Percentiles rank a stretch among this genome's conserved stretches.
Evolutionary conservation across 2,888 invertebrate genomes (phyloP).

Genomic region (Drosophila colorata): DNA sequence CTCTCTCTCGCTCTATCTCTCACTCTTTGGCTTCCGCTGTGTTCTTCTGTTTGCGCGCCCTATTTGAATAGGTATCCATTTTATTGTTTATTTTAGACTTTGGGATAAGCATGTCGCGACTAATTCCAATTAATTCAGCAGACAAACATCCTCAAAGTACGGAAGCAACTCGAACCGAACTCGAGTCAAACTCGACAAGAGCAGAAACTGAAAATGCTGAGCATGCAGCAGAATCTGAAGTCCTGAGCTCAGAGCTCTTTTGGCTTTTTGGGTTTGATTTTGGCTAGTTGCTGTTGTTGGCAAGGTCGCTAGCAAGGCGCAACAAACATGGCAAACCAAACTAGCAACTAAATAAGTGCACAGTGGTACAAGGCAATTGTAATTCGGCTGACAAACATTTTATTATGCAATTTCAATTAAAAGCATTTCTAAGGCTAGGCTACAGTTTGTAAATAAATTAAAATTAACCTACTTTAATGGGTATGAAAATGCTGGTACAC

Average conservation of each 20-base stretch:
- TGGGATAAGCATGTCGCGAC: conserved; percentile 82
- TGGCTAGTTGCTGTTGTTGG: conserved; percentile 69
- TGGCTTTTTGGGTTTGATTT: conserved; percentile 62
- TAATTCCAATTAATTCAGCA: conserved; percentile 82
- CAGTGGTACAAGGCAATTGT: conserved; percentile 9
- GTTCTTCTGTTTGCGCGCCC: conserved; percentile 56
- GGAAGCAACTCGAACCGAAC: conserved; percentile 63
- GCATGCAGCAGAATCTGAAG: conserved; percentile 49
- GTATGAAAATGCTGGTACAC: too few relatives aligned
- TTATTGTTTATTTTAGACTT: conserved; percentile 81
- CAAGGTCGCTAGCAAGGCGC: conserved; percentile 68
- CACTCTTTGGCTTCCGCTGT: conserved; percentile 23
- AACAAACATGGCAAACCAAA: conserved; percentile 53
- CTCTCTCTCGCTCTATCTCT: conserved; percentile 1
- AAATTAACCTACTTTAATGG: too few relatives aligned
- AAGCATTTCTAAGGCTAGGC: too few relatives aligned
- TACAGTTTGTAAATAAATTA: too few relatives aligned
- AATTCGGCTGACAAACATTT: too few relatives aligned
- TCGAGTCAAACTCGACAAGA: conserved; percentile 36
- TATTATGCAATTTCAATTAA: too few relatives aligned
- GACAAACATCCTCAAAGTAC: conserved; percentile 79
- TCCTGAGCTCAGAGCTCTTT: conserved; percentile 33
- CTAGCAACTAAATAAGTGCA: conserved; percentile 37
- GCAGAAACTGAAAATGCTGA: conserved; percentile 63
- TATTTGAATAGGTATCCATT: conserved; percentile 81